Conservation (phyloP, 2,797 vertebrate species). For the Carapus acus region DNA sequence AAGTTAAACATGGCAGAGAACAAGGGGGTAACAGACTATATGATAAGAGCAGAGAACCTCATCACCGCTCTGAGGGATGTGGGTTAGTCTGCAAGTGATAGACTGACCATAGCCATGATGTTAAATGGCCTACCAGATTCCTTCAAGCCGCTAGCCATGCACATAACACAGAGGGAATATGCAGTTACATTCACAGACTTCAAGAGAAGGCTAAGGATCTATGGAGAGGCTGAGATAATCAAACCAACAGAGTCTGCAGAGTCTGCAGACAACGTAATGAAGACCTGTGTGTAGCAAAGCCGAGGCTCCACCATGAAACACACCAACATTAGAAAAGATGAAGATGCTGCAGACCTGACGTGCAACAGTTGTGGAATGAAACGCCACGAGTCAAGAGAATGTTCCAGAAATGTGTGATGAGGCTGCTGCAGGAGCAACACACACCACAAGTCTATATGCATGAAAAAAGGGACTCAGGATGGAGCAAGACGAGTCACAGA, state of each 20-base stretch:
- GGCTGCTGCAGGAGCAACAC: conserved; percentile 17
- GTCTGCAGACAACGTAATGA: conserved; percentile 20
- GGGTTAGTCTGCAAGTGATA: conserved; percentile 32
- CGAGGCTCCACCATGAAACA: background rate
- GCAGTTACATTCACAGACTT: conserved; percentile 31
- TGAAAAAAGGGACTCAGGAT: conserved; percentile 23
- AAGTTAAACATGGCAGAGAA: conserved; percentile 4
- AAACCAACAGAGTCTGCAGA: background rate
- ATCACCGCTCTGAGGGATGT: conserved; percentile 23
- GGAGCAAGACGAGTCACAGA: conserved; percentile 5
- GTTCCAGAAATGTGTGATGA: conserved; percentile 20
- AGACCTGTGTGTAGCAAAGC: background rate
- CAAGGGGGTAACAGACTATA: conserved; percentile 25
- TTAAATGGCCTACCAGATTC: conserved; percentile 16
- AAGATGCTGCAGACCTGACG: no score
- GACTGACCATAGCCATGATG: conserved; percentile 21
- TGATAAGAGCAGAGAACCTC: conserved; percentile 24
- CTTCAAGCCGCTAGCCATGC: conserved; percentile 20
- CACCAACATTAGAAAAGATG: no score
- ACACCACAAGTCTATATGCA: conserved; percentile 21
- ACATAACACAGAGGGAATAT: conserved; percentile 34
- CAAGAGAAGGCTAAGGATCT: conserved; percentile 27
- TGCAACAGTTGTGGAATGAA: no score
- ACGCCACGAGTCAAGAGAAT: conserved; percentile 22
- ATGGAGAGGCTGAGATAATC: conserved; percentile 17